A percentile compares a stretch with the other conserved stretches of the same genome.
Evolutionary conservation across 1,140 invertebrate species (phyloP).

Genomic region (Asobara japonica): DNA sequence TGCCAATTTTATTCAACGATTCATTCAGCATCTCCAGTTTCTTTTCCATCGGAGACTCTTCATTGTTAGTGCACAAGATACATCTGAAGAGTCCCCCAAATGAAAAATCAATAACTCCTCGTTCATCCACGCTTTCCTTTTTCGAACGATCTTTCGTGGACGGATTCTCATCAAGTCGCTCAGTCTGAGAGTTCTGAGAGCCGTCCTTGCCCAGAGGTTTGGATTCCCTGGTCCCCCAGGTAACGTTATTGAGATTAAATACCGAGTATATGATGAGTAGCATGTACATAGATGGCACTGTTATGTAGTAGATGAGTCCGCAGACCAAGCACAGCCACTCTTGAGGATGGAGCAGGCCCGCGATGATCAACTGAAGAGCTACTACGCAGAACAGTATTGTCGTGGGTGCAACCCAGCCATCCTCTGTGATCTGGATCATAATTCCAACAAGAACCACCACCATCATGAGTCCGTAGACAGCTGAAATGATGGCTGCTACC

Average conservation of each 20-base stretch:
- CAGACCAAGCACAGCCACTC: constrained; percentile 82
- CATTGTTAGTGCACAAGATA: constrained; percentile 71
- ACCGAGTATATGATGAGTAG: constrained; percentile 90
- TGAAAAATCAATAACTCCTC: constrained; percentile 72
- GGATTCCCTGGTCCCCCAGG: constrained; percentile 89
- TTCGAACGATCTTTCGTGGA: constrained; percentile 10
- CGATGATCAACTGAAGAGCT: constrained; percentile 72
- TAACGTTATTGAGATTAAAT: constrained; percentile 90
- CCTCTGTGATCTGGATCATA: constrained; percentile 80
- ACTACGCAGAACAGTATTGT: constrained; percentile 80
- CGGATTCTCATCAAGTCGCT: constrained; percentile 31
- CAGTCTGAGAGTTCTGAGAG: neutral
- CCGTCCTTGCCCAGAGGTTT: constrained; percentile 37
- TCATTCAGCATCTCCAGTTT: constrained; percentile 70
- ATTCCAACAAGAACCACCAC: constrained; percentile 91
- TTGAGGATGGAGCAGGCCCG: constrained; percentile 83
- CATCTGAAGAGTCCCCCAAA: constrained; percentile 72
- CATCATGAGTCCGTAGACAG: constrained; percentile 90
- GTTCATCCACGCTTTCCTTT: constrained; percentile 63
- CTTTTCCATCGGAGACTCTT: constrained; percentile 65
- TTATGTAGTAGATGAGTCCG: constrained; percentile 88
- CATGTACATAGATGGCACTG: constrained; percentile 94
- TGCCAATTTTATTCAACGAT: constrained; percentile 66
- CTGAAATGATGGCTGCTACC: constrained; percentile 79
- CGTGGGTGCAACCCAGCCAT: constrained; percentile 82